Percentiles rank a stretch among this genome's conserved stretches.
phyloP scores from a whole-genome alignment of 2,888 invertebrate species.

The Leptinotarsa juncta region DNA sequence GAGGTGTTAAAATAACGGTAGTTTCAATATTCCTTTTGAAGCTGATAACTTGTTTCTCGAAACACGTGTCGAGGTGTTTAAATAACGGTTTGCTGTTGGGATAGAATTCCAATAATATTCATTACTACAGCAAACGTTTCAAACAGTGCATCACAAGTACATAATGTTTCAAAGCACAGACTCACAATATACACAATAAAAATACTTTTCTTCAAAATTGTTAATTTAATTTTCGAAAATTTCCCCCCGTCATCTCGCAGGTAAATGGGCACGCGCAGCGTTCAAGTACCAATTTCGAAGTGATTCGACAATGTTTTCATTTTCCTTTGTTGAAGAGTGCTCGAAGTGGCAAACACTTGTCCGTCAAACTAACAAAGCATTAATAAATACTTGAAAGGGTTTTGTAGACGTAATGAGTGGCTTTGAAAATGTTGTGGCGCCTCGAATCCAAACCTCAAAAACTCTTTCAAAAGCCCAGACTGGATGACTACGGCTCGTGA shows the following conservation, averaged over 20 bases:
- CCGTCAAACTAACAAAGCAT: constrained; percentile 55
- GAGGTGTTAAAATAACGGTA: too few species aligned
- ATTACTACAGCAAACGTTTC: too few species aligned
- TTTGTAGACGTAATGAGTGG: constrained; percentile 58
- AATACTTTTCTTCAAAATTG: not conserved
- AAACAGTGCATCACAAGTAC: too few species aligned
- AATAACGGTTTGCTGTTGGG: too few species aligned
- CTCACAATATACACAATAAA: too few species aligned
- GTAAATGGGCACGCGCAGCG: constrained; percentile 12
- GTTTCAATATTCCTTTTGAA: too few species aligned
- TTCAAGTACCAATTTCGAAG: constrained; percentile 28
- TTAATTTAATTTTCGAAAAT: not conserved
- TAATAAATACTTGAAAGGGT: constrained; percentile 59
- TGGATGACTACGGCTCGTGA: constrained; percentile 41
- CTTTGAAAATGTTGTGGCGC: constrained; percentile 58
- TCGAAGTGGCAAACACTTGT: constrained; percentile 60
- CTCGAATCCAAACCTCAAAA: constrained; percentile 44
- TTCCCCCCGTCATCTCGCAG: not conserved
- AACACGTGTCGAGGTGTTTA: too few species aligned
- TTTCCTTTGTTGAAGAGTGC: constrained; percentile 55
- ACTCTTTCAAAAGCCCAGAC: constrained; percentile 51
- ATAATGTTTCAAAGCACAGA: too few species aligned
- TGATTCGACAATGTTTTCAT: constrained; percentile 50
- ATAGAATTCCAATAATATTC: too few species aligned
- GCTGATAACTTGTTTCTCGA: too few species aligned